These are phyloP conservation scores for Stictonetta naevosa DNA, from an alignment of 2,113 vertebrate genomes.

Conservation along the genomic window DNA sequence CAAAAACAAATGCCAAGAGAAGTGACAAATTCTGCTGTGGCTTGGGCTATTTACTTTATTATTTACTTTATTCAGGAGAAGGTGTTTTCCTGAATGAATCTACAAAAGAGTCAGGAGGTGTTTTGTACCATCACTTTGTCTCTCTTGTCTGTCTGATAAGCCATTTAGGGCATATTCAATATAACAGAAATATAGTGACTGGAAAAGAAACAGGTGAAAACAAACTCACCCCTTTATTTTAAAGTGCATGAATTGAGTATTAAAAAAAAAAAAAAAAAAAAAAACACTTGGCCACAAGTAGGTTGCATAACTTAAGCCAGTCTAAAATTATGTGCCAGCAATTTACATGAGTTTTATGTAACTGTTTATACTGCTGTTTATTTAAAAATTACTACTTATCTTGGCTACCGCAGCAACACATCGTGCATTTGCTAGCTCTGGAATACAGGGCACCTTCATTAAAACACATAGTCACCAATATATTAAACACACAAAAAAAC, in stretches of 20 bases:
- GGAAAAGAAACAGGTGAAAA: slow-evolving; percentile 62
- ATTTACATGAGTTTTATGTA: slow-evolving; percentile 77
- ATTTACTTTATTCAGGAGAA: slow-evolving; percentile 1
- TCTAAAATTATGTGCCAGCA: slow-evolving; percentile 74
- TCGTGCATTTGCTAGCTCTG: slow-evolving; percentile 63
- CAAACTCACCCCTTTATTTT: slow-evolving; percentile 32
- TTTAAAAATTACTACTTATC: slow-evolving; percentile 78
- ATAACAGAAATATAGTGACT: not conserved
- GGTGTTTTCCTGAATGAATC: not conserved
- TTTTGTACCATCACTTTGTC: not conserved
- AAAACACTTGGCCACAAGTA: slow-evolving; percentile 55
- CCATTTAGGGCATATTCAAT: not conserved
- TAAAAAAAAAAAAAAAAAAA: not conserved
- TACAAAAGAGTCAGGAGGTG: not conserved
- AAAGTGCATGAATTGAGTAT: slow-evolving; percentile 21
- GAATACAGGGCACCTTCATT: slow-evolving; percentile 78
- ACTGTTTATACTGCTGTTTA: slow-evolving; percentile 78
- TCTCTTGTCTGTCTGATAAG: not conserved
- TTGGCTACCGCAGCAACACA: slow-evolving; percentile 73
- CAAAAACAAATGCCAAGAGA: slow-evolving; percentile 20
- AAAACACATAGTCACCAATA: slow-evolving; percentile 74
- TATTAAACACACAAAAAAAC: slow-evolving; percentile 63
- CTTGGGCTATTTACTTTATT: not conserved
- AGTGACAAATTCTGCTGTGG: slow-evolving; percentile 11
- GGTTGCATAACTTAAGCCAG: slow-evolving; percentile 73